A percentile compares a stretch with the other conserved stretches of the same genome.
phyloP scores from a whole-genome alignment of 2,888 invertebrate species.

The Odiellus spinosus region DNA sequence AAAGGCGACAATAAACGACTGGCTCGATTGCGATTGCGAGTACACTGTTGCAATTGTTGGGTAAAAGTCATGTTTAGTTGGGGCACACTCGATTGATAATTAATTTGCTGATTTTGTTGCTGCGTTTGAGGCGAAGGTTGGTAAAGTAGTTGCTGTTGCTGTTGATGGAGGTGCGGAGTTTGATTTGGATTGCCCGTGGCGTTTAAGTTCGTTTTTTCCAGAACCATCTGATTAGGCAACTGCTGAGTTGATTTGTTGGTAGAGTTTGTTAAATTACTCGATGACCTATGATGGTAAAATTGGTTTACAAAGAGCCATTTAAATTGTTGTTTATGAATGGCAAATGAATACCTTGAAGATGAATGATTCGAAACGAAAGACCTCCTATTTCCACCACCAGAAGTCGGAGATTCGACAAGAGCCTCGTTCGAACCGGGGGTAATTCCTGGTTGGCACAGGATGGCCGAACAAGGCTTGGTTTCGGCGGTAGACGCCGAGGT shows the following conservation, averaged over 20 bases:
- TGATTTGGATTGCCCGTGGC: conserved; percentile 4
- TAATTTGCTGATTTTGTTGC: neutral
- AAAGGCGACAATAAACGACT: conserved; percentile 40
- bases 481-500: conserved; percentile 36
- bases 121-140: no score
- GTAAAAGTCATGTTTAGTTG: conserved; percentile 54
- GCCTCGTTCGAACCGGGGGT: conserved; percentile 17
- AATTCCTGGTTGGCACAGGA: conserved; percentile 28
- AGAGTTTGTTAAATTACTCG: conserved; percentile 52
- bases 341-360: conserved; percentile 39
- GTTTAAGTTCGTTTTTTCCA: no score
- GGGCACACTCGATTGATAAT: conserved; percentile 18
- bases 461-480: conserved; percentile 44
- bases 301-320: no score
- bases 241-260: conserved; percentile 36
- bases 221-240: conserved; percentile 2
- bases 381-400: conserved; percentile 32
- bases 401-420: conserved; percentile 27
- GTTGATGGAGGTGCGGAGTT: no score
- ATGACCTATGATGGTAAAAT: conserved; percentile 35
- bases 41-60: conserved; percentile 75
- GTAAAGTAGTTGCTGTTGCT: no score
- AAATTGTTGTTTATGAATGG: no score
- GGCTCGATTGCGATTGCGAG: conserved; percentile 47
- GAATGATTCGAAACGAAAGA: conserved; percentile 30